Evolutionary conservation across 2,797 vertebrate genomes (phyloP), one percentile per base, ranked within the genome.

Genomic region (Philypnodon macrostomus): DNA sequence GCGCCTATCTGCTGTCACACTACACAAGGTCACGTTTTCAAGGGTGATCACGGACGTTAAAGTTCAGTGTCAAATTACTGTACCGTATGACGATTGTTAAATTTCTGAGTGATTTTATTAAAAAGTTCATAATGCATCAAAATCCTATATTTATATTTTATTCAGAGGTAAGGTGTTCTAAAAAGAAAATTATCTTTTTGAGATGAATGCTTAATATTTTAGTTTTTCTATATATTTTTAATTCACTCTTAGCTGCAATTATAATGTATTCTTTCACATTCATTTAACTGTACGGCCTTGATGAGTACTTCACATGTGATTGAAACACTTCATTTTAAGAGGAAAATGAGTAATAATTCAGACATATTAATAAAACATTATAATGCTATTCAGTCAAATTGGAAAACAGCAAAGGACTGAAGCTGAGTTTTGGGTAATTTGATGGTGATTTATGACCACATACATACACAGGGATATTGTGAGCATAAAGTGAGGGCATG

Each of bases 321-420:
- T 90, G 90, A 90, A 90, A 85, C 86, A 85, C 85, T 90, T 80
- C 66, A 89, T 90, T 89, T 90, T 85, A 73, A 85, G 82, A 85
- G 80, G 85, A 81, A 91, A 91, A 90, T 82, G 85, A 90, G 88
- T 90, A 91, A 91, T 91, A 90, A 90, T 91, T 91, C 86, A 90
- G 79, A 84, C 71, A 85, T 86, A 90, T 91, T 81, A 91, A 91
- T 91, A 90, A 90, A 87, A 83, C 72, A 91, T 89, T 80, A 88
- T 88, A 89, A 89, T 85, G 87, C 81, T 81, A 63, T 88, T 90
- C 77, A 76, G 65, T 75, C 87, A 88, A 88, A 84, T 81, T 75
- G 72, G 75, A 87, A 90, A 87, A 88, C 81, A 83, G 72, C 58
- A 50, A 53, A 63, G 61, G 31, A n/a, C 31, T 34, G 19, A 74